Evolutionary conservation across 2,888 invertebrate genomes (phyloP).

Genomic region (Hirudinaria manillensis): DNA sequence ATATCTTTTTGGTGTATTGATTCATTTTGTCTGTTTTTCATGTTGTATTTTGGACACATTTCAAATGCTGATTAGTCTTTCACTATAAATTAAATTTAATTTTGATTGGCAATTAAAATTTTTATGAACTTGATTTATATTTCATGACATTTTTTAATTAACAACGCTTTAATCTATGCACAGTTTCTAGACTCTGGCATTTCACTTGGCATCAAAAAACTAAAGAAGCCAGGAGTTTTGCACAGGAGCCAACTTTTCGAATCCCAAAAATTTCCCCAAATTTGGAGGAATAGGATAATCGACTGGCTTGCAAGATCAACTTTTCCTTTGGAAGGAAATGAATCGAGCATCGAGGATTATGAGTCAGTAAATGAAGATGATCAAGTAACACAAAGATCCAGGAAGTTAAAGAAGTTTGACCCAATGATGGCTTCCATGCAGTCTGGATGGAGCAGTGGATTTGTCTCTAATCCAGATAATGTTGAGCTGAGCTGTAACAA

Average conservation of each 20-base stretch:
- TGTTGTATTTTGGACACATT: too few relatives aligned
- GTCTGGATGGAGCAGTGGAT: constrained; percentile 19
- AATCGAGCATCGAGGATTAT: background rate
- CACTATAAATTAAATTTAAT: too few relatives aligned
- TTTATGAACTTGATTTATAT: too few relatives aligned
- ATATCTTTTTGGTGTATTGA: too few relatives aligned
- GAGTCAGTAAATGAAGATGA: background rate
- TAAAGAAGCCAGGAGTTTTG: background rate
- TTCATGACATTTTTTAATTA: too few relatives aligned
- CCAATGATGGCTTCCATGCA: constrained; percentile 11
- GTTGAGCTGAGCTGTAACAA: background rate
- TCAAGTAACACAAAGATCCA: background rate
- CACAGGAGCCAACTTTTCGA: background rate
- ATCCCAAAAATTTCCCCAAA: background rate
- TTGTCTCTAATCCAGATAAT: constrained; percentile 17
- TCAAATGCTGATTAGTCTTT: too few relatives aligned
- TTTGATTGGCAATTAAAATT: too few relatives aligned
- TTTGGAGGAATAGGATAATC: constrained; percentile 15
- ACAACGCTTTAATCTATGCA: too few relatives aligned
- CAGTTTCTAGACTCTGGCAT: background rate
- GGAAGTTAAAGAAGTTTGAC: background rate
- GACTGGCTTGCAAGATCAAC: constrained; percentile 27
- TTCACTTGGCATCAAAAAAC: constrained; percentile 1
- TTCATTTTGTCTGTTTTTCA: too few relatives aligned
- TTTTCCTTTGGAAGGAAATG: background rate